Evolutionary conservation across 2,113 vertebrate genomes (phyloP).

Genomic region (Prolemur simus): DNA sequence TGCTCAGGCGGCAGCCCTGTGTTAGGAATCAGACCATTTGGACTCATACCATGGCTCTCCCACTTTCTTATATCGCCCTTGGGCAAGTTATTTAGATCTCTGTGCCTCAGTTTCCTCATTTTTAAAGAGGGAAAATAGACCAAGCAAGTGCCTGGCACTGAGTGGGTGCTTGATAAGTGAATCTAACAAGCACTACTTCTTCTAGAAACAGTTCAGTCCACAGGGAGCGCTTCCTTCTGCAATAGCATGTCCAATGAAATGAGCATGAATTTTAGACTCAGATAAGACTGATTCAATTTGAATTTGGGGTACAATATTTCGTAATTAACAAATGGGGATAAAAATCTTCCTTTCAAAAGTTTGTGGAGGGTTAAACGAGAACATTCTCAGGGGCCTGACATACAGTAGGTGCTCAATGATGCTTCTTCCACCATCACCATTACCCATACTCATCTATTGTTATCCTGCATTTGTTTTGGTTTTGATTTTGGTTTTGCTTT

Average conservation of each 20-base stretch:
- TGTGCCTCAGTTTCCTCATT: neutral
- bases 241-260: no score
- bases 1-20: accelerated
- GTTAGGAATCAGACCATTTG: neutral
- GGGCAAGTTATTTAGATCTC: neutral
- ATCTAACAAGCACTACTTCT: neutral
- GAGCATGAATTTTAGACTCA: neutral
- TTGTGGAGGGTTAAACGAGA: neutral
- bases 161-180: neutral
- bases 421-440: neutral
- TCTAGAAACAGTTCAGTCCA: neutral
- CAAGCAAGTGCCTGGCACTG: neutral
- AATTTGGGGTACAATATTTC: neutral
- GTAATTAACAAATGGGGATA: neutral
- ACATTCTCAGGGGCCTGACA: neutral
- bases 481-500: no score
- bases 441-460: neutral
- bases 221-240: neutral
- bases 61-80: neutral
- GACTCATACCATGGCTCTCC: neutral
- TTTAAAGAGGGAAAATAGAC: neutral
- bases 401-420: neutral
- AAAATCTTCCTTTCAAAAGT: neutral
- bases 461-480: neutral
- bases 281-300: neutral